These are phyloP conservation scores for Melanchra persicariae DNA, from an alignment of 2,888 invertebrate genomes.

Conservation along the genomic window DNA sequence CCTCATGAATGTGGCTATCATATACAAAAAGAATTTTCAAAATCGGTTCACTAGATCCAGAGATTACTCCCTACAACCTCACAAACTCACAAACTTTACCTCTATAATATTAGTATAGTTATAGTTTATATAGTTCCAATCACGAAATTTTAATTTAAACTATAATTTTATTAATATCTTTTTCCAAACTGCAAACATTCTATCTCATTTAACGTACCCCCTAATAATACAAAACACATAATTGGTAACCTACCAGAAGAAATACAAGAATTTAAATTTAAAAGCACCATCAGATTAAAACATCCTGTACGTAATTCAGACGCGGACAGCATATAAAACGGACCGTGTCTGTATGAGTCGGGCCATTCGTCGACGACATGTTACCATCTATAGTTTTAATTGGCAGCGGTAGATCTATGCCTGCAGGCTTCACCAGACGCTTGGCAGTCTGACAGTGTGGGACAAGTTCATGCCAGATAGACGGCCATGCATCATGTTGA, in stretches of 20 bases:
- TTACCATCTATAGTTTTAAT: conserved; percentile 88
- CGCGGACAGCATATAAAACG: conserved; percentile 76
- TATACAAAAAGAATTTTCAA: too few relatives aligned
- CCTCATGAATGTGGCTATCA: too few relatives aligned
- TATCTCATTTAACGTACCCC: too few relatives aligned
- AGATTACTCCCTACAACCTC: too few relatives aligned
- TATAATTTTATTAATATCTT: too few relatives aligned
- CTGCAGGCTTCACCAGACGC: conserved; percentile 78
- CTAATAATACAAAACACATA: too few relatives aligned
- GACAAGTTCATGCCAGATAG: conserved; percentile 68
- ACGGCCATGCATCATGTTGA: conserved; percentile 62
- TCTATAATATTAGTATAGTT: too few relatives aligned
- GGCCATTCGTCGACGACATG: conserved; percentile 81
- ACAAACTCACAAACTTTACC: too few relatives aligned
- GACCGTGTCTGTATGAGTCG: conserved; percentile 73
- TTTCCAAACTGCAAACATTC: too few relatives aligned
- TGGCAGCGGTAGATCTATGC: conserved; percentile 84
- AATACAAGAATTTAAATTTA: conserved; percentile 3
- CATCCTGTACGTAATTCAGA: conserved; percentile 73
- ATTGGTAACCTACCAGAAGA: not conserved
- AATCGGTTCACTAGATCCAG: too few relatives aligned
- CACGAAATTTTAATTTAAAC: too few relatives aligned
- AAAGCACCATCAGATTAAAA: conserved; percentile 8
- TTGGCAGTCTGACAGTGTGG: conserved; percentile 71
- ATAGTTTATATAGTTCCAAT: too few relatives aligned